phyloP scores from a whole-genome alignment of 2,113 vertebrate species.

The Galbula dea region DNA sequence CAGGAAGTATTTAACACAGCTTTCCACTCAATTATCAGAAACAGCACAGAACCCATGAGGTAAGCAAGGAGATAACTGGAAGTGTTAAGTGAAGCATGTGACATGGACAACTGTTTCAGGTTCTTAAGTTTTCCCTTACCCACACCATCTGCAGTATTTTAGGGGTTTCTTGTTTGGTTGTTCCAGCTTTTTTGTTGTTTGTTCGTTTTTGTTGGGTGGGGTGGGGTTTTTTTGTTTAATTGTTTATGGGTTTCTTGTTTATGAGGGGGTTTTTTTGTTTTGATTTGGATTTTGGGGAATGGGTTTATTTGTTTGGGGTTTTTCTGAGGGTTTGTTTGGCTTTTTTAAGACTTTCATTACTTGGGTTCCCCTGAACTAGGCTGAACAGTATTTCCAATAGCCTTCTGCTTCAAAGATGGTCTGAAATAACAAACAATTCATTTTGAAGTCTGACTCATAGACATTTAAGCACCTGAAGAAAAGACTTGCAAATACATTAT shows the following conservation, averaged over 20 bases:
- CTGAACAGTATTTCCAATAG: not conserved
- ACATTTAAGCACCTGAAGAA: not conserved
- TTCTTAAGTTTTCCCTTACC: not conserved
- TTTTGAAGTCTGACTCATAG: not conserved
- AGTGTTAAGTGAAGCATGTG: not conserved
- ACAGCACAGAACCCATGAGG: not conserved
- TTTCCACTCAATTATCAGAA: constrained; percentile 13
- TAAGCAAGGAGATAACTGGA: not conserved
- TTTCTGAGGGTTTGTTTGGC: not conserved
- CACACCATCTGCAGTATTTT: not conserved
- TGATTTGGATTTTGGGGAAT: too few species aligned
- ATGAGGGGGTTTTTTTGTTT: too few species aligned
- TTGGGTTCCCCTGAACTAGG: not conserved
- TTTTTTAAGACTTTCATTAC: not conserved
- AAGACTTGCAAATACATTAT: not conserved
- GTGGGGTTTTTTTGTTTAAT: not conserved
- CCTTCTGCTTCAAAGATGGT: not conserved
- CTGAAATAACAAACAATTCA: not conserved
- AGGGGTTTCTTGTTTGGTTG: not conserved
- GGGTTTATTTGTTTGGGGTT: not conserved
- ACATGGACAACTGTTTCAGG: not conserved
- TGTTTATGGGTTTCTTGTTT: not conserved
- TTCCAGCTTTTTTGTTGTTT: too few species aligned
- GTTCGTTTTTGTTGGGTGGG: too few species aligned
- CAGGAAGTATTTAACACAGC: constrained; percentile 29